phyloP scores from a whole-genome alignment of 2,113 vertebrate genomes.

The Osmerus eperlanus region DNA sequence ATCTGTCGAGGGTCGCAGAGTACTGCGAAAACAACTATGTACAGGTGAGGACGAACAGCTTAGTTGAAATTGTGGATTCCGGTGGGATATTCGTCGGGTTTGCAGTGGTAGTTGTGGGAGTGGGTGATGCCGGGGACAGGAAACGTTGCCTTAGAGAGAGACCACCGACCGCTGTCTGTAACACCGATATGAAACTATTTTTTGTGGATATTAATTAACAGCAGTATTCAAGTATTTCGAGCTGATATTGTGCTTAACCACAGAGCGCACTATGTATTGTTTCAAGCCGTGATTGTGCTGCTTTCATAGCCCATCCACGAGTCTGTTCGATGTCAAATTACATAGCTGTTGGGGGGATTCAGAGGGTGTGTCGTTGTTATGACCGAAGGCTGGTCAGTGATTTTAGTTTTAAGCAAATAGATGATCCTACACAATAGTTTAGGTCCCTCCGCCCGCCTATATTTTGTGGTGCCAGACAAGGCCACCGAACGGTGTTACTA shows the following conservation, averaged over 20 bases:
- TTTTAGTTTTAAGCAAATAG: background rate
- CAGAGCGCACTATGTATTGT: too few relatives aligned
- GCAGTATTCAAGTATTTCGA: background rate
- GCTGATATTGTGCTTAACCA: background rate
- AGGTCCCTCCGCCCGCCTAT: too few relatives aligned
- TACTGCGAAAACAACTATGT: slow-evolving; percentile 99
- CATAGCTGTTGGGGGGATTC: slow-evolving; percentile 39
- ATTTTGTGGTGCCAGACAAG: too few relatives aligned
- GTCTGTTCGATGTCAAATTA: background rate
- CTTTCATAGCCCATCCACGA: background rate
- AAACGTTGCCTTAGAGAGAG: slow-evolving; percentile 54
- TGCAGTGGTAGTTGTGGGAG: slow-evolving; percentile 34
- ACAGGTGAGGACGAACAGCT: slow-evolving; percentile 77
- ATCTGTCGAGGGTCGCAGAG: slow-evolving; percentile 93
- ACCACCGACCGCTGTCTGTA: slow-evolving; percentile 35
- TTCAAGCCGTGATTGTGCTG: background rate
- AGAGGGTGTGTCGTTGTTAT: slow-evolving; percentile 69
- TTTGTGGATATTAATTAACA: background rate
- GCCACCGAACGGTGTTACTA: too few relatives aligned
- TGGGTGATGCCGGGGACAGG: slow-evolving; percentile 58
- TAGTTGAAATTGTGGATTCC: background rate
- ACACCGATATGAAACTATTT: slow-evolving; percentile 12
- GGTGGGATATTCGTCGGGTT: slow-evolving; percentile 40
- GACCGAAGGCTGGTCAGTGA: slow-evolving; percentile 53
- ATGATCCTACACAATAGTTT: too few relatives aligned